Evolutionary conservation across 2,888 invertebrate species (phyloP).

Genomic region (Isoperla grammatica): DNA sequence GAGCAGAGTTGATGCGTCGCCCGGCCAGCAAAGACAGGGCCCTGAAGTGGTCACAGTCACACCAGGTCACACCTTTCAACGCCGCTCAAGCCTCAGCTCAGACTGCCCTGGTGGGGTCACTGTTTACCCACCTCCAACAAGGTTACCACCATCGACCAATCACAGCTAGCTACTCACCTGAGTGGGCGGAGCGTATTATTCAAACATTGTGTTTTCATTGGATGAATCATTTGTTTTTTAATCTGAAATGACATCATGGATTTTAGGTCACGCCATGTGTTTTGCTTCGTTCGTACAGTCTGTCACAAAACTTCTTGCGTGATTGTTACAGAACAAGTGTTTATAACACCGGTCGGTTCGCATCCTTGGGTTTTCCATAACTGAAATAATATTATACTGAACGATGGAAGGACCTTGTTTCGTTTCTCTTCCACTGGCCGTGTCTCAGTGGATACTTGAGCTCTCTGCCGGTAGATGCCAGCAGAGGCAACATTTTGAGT

Average conservation of each 20-base stretch:
- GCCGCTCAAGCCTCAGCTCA: background rate
- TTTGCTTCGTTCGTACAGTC: background rate
- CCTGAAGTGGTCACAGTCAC: too few relatives aligned
- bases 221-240: conserved; percentile 22
- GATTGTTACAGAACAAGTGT: background rate
- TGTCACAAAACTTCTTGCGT: background rate
- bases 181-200: conserved; percentile 20
- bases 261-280: conserved; percentile 24
- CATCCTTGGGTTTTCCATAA: too few relatives aligned
- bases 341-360: too few relatives aligned
- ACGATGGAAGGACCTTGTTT: too few relatives aligned
- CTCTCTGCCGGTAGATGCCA: too few relatives aligned
- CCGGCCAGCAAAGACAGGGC: too few relatives aligned
- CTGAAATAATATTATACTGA: too few relatives aligned
- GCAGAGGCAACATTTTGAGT: too few relatives aligned
- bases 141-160: conserved; percentile 21
- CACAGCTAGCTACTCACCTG: conserved; percentile 20
- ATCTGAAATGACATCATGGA: conserved; percentile 25
- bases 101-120: conserved; percentile 20
- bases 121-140: conserved; percentile 23
- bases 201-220: conserved; percentile 21
- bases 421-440: too few relatives aligned
- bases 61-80: too few relatives aligned
- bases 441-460: too few relatives aligned
- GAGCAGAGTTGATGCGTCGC: background rate